A percentile compares a stretch with the other conserved stretches of the same genome.
Evolutionary conservation across 2,888 invertebrate species (phyloP).

Genomic region (Tryphoninae sp.): DNA sequence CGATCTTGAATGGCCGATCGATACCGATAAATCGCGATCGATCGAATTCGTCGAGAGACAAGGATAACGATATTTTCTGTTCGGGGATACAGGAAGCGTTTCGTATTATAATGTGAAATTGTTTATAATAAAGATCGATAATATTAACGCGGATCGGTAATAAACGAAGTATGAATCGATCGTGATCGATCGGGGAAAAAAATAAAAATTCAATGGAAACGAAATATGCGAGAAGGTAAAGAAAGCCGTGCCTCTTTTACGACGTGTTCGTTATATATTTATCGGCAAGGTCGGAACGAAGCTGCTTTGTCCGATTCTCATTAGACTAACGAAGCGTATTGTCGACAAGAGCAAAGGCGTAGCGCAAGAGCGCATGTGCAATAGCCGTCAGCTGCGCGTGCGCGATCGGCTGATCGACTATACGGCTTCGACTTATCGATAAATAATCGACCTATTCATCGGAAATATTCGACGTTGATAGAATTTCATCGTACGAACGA

Average conservation of each 20-base stretch:
- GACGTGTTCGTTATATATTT: slow-evolving; percentile 21
- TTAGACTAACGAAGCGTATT: slow-evolving; percentile 50
- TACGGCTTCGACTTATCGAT: too few species aligned
- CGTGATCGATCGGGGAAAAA: slow-evolving; percentile 26
- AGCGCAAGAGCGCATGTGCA: neutral
- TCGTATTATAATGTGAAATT: too few species aligned
- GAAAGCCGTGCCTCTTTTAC: slow-evolving; percentile 28
- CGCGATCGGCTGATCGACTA: slow-evolving; percentile 3
- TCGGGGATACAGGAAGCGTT: neutral
- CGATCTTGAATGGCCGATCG: too few species aligned
- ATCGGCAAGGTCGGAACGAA: slow-evolving; percentile 37
- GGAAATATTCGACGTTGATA: too few species aligned
- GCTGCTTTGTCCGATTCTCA: slow-evolving; percentile 38
- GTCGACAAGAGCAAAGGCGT: slow-evolving; percentile 16
- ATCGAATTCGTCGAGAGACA: too few species aligned
- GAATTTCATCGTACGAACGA: too few species aligned
- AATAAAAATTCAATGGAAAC: slow-evolving; percentile 1
- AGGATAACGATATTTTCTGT: too few species aligned
- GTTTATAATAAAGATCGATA: too few species aligned
- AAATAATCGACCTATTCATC: too few species aligned
- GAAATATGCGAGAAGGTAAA: slow-evolving; percentile 6
- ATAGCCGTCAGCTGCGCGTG: neutral
- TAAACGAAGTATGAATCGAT: slow-evolving; percentile 28
- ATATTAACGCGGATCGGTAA: neutral
- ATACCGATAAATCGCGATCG: too few species aligned